Conservation (phyloP, 2,113 vertebrate species). For the Furnarius figulus region DNA sequence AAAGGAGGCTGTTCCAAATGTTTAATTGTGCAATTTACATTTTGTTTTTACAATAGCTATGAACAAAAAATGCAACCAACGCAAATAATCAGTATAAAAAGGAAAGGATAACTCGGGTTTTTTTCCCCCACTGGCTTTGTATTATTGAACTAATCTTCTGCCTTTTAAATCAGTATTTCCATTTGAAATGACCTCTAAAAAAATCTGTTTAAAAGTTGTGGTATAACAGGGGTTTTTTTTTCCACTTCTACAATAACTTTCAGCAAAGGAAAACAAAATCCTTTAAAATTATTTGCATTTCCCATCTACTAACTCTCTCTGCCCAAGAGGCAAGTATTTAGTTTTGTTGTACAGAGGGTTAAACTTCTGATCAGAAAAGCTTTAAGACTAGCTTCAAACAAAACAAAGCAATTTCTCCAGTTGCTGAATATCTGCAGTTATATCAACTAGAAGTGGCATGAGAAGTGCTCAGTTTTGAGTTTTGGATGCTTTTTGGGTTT, state of each 20-base stretch:
- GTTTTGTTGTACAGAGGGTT: background rate
- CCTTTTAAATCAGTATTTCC: background rate
- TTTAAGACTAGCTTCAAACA: background rate
- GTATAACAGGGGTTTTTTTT: background rate
- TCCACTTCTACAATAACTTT: background rate
- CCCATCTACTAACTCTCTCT: background rate
- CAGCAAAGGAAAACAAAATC: background rate
- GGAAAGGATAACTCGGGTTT: background rate
- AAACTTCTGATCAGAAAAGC: background rate
- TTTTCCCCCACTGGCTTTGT: background rate
- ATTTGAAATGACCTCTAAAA: background rate
- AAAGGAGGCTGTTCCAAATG: conserved; percentile 39
- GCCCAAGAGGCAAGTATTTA: background rate
- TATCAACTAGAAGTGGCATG: background rate
- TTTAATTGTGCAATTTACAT: conserved; percentile 36
- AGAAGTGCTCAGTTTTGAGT: background rate
- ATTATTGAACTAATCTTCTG: background rate
- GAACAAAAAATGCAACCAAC: background rate
- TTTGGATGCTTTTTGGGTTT: too few species aligned
- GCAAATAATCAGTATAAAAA: background rate
- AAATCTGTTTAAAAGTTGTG: background rate
- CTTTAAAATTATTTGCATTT: background rate
- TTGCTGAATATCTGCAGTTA: background rate
- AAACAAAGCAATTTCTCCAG: background rate
- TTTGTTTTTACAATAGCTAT: conserved; percentile 34